These are phyloP conservation scores for Peromyscus aztecus DNA, from an alignment of 2,797 vertebrate genomes.

Conservation along the genomic window DNA sequence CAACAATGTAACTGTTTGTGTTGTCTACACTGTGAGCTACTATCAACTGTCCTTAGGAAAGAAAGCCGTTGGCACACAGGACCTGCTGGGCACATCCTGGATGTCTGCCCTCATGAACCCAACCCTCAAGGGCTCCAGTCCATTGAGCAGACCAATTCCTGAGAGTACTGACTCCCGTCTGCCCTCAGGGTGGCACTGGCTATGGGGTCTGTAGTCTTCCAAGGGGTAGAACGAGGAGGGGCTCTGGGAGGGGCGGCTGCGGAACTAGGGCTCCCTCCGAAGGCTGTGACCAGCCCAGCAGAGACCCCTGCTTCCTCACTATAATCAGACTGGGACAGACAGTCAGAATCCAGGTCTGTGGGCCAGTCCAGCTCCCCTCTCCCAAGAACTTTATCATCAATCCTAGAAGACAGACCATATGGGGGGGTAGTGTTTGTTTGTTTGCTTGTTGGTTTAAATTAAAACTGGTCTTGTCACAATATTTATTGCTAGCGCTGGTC, in stretches of 20 bases:
- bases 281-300: neutral
- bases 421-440: neutral
- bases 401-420: neutral
- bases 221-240: too few species aligned
- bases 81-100: neutral
- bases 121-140: neutral
- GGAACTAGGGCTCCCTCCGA: neutral
- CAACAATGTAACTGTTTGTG: too few species aligned
- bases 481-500: neutral
- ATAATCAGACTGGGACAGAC: neutral
- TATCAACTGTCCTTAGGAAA: neutral
- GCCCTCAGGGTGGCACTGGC: neutral
- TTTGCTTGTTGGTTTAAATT: conserved; percentile 50
- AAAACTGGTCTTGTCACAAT: neutral
- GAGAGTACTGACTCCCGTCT: neutral
- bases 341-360: neutral
- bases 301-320: too few species aligned
- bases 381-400: too few species aligned
- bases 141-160: neutral
- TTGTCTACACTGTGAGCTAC: neutral
- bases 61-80: neutral
- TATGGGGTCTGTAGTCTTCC: neutral
- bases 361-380: too few species aligned
- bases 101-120: neutral
- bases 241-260: neutral